Percentiles rank a stretch among this genome's conserved stretches.
These are phyloP conservation scores for Leptatherina wallacei DNA, from an alignment of 2,797 vertebrate genomes.

Conservation along the genomic window DNA sequence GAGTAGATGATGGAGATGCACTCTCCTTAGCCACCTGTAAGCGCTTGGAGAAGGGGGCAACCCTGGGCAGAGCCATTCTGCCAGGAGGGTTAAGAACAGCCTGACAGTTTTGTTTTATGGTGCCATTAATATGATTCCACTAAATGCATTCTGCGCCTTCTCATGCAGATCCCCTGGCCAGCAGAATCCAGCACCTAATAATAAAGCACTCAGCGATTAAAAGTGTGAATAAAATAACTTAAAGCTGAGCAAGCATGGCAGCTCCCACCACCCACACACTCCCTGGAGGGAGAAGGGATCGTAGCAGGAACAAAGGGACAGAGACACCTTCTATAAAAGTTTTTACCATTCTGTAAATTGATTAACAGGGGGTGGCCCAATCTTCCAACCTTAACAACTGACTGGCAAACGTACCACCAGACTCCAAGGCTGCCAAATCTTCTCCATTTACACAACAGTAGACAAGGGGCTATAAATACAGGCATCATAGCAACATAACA, in stretches of 20 bases:
- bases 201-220: constrained; percentile 88
- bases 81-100: constrained; percentile 82
- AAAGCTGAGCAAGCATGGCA: constrained; percentile 84
- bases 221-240: constrained; percentile 87
- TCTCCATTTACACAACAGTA: constrained; percentile 40
- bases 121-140: constrained; percentile 84
- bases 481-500: constrained; percentile 43
- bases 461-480: constrained; percentile 49
- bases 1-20: constrained; percentile 82
- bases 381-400: constrained; percentile 69
- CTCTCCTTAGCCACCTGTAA: constrained; percentile 83
- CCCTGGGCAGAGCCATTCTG: constrained; percentile 73
- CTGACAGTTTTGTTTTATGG: constrained; percentile 85
- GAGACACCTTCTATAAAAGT: constrained; percentile 81
- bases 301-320: constrained; percentile 82
- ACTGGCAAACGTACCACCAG: constrained; percentile 71
- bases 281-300: constrained; percentile 73
- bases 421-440: constrained; percentile 65
- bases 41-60: constrained; percentile 73
- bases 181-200: constrained; percentile 84
- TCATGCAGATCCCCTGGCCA: constrained; percentile 79
- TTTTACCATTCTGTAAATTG: constrained; percentile 83
- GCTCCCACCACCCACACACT: constrained; percentile 82
- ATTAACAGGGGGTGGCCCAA: constrained; percentile 78
- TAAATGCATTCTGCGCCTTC: constrained; percentile 82